Percentiles rank a stretch among this genome's conserved stretches.
Evolutionary conservation across 2,888 invertebrate genomes (phyloP).

Genomic region (Stegana nigrithorax): DNA sequence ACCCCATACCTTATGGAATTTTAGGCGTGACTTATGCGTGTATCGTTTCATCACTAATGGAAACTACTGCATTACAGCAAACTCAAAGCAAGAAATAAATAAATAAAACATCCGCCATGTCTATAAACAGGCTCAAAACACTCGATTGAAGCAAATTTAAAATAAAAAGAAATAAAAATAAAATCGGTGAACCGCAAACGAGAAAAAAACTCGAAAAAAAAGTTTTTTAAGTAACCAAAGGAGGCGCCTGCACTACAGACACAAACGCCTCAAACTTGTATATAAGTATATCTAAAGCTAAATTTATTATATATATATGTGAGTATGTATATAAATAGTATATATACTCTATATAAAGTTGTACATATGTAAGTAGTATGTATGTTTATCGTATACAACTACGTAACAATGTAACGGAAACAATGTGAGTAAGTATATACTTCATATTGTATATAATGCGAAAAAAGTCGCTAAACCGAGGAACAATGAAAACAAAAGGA

Average conservation of each 20-base stretch:
- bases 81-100: too few relatives aligned
- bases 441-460: background rate
- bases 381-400: conserved; percentile 2
- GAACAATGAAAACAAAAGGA: too few relatives aligned
- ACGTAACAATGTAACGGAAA: background rate
- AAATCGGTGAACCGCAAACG: too few relatives aligned
- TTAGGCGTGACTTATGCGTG: too few relatives aligned
- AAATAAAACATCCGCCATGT: too few relatives aligned
- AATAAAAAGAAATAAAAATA: background rate
- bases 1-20: too few relatives aligned
- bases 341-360: background rate
- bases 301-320: background rate
- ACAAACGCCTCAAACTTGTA: background rate
- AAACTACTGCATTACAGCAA: too few relatives aligned
- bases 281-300: background rate
- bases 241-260: conserved; percentile 1
- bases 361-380: background rate
- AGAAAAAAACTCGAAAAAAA: background rate
- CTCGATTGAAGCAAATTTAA: background rate
- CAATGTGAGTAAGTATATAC: background rate
- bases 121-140: too few relatives aligned
- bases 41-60: too few relatives aligned
- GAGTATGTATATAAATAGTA: background rate
- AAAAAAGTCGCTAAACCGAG: too few relatives aligned
- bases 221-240: background rate